Conservation (phyloP, 2,888 invertebrate species). For the Hybos culiciformis region DNA sequence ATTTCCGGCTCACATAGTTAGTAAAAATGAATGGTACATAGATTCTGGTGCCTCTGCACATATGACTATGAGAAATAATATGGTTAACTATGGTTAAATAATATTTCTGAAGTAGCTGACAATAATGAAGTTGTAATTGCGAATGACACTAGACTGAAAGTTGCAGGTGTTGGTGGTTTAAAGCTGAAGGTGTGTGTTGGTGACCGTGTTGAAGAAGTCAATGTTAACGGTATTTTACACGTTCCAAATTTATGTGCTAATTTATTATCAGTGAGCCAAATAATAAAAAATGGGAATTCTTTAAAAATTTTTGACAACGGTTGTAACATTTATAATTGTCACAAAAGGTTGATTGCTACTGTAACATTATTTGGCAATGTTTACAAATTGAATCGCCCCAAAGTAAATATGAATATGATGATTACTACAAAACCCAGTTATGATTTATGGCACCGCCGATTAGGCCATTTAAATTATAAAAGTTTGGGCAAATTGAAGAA, state of each 20-base stretch:
- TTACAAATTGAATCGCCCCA: not conserved
- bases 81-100: no score
- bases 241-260: constrained; percentile 2
- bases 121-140: not conserved
- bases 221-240: not conserved
- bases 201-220: not conserved
- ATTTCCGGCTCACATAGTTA: not conserved
- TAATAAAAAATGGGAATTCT: not conserved
- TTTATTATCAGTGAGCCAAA: constrained; percentile 1
- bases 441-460: constrained; percentile 2
- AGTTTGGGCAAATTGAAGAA: not conserved
- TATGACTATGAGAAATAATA: not conserved
- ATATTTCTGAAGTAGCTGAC: not conserved
- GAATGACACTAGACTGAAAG: not conserved
- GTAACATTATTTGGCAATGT: not conserved
- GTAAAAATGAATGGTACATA: not conserved
- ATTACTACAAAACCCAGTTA: not conserved
- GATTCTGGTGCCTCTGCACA: not conserved
- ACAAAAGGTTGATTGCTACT: not conserved
- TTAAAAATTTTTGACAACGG: not conserved
- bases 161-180: not conserved
- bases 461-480: constrained; percentile 2
- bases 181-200: not conserved
- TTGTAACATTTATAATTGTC: not conserved
- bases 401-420: not conserved